These are phyloP conservation scores for Coleophora deauratella DNA, from an alignment of 2,888 invertebrate genomes.

Conservation along the genomic window DNA sequence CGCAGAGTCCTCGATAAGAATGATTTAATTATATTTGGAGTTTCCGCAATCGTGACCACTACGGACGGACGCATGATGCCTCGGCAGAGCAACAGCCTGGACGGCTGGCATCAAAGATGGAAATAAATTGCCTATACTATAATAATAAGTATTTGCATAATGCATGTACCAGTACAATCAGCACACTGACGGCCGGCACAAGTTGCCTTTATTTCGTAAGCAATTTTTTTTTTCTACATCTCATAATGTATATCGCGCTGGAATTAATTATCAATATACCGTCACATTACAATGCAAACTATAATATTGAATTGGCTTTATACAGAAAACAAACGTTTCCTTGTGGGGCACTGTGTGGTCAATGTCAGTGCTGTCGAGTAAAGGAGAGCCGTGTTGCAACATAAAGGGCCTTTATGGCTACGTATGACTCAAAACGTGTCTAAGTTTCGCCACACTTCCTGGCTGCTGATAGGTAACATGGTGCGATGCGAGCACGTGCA, in stretches of 20 bases:
- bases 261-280: conserved; percentile 50
- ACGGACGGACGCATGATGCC: conserved; percentile 24
- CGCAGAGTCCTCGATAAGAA: conserved; percentile 38
- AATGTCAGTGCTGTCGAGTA: conserved; percentile 44
- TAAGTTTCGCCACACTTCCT: conserved; percentile 24
- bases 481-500: too few species aligned
- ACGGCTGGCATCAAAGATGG: conserved; percentile 55
- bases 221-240: conserved; percentile 23
- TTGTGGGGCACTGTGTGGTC: conserved; percentile 30
- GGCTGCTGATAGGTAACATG: conserved; percentile 1
- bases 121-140: conserved; percentile 46
- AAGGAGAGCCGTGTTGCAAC: conserved; percentile 21
- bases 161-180: conserved; percentile 29
- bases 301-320: conserved; percentile 16
- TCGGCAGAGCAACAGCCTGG: too few species aligned
- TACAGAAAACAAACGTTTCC: conserved; percentile 21
- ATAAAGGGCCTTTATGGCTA: conserved; percentile 30
- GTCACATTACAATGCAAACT: conserved; percentile 35
- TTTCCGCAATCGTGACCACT: conserved; percentile 55
- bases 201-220: conserved; percentile 45
- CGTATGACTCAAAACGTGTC: conserved; percentile 34
- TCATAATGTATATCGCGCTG: conserved; percentile 24
- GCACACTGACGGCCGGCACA: too few species aligned
- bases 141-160: conserved; percentile 59
- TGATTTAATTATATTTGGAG: conserved; percentile 39